A percentile compares a stretch with the other conserved stretches of the same genome.
These are phyloP conservation scores for Matsumyia berberina DNA, from an alignment of 2,888 invertebrate species.

Conservation along the genomic window DNA sequence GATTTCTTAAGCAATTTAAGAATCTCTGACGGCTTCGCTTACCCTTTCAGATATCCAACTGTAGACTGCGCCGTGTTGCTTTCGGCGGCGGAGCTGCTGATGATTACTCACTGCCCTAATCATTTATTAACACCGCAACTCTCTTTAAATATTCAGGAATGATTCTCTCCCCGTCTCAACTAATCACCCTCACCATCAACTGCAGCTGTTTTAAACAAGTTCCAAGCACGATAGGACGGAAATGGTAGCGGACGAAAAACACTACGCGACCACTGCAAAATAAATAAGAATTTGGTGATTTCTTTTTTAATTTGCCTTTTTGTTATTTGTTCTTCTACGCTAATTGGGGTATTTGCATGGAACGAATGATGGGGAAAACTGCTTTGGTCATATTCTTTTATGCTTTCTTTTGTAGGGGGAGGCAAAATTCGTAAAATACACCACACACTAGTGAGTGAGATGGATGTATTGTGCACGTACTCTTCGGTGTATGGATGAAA, in stretches of 20 bases:
- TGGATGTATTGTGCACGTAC: slow-evolving; percentile 1
- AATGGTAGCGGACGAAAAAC: neutral
- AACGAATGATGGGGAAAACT: slow-evolving; percentile 1
- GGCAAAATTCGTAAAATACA: neutral
- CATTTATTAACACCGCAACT: slow-evolving; percentile 33
- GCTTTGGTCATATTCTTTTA: slow-evolving; percentile 14
- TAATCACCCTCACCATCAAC: slow-evolving; percentile 5
- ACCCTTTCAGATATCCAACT: slow-evolving; percentile 29
- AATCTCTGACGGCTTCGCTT: slow-evolving; percentile 3
- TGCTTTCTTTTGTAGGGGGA: slow-evolving; percentile 1
- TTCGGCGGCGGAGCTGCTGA: slow-evolving; percentile 10
- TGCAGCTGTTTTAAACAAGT: slow-evolving; percentile 39
- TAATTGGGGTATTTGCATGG: slow-evolving; percentile 13
- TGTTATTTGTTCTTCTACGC: slow-evolving; percentile 17
- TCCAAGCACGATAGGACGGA: slow-evolving; percentile 22
- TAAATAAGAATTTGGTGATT: slow-evolving; percentile 44
- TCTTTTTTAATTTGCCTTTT: slow-evolving; percentile 20
- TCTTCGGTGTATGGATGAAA: neutral
- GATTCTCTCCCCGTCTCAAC: slow-evolving; percentile 1
- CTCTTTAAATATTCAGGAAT: slow-evolving; percentile 27
- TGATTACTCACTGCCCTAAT: slow-evolving; percentile 42
- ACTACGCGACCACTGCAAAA: slow-evolving; percentile 53
- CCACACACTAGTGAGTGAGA: neutral
- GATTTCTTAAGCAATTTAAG: slow-evolving; percentile 2
- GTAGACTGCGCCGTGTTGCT: slow-evolving; percentile 11